phyloP scores from a whole-genome alignment of 2,113 vertebrate species.

The Choloepus hoffmanni region DNA sequence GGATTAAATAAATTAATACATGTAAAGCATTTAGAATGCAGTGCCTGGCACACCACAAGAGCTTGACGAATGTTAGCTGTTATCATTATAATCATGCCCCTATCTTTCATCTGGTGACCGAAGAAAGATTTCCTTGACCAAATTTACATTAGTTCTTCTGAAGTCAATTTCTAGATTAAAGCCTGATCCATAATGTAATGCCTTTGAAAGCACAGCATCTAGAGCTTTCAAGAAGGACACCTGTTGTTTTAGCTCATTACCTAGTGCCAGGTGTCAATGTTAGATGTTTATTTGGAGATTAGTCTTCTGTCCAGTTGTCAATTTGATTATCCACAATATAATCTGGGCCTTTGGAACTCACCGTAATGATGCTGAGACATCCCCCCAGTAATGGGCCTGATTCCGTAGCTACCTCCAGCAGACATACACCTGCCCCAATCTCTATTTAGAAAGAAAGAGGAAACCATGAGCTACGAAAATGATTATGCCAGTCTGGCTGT shows the following conservation, averaged over 20 bases:
- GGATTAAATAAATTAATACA: neutral
- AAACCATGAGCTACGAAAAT: neutral
- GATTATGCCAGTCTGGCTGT: neutral
- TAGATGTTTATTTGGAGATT: conserved; percentile 44
- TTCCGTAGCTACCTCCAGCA: neutral
- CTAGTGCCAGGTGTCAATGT: neutral
- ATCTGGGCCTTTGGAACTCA: neutral
- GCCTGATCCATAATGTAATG: neutral
- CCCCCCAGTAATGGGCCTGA: neutral
- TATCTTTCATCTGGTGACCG: neutral
- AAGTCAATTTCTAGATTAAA: conserved; percentile 1
- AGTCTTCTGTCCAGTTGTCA: neutral
- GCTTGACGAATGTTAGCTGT: neutral
- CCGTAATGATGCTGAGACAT: neutral
- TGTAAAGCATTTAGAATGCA: neutral
- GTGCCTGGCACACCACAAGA: neutral
- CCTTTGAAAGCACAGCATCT: neutral
- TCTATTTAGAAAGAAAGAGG: neutral
- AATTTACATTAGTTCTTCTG: neutral
- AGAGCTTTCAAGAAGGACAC: neutral
- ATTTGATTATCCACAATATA: neutral
- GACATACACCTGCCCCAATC: neutral
- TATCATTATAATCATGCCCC: neutral
- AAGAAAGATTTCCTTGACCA: neutral
- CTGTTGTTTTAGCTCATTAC: neutral